Percentiles rank a stretch among this genome's conserved stretches.
Conservation (phyloP, 2,888 invertebrate species). For the Eupsilia transversa region DNA sequence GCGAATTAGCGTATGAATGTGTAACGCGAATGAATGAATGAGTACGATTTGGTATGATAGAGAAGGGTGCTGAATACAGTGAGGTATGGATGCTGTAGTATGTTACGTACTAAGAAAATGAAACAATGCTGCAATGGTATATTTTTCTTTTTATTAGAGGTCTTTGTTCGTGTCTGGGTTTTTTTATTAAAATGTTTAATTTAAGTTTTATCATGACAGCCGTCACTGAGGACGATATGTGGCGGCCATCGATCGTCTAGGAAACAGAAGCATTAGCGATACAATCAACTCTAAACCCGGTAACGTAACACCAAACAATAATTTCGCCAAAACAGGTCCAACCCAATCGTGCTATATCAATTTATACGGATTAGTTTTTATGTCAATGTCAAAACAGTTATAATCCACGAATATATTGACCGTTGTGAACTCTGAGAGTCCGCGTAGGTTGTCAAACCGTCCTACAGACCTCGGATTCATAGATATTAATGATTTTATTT, state of each 20-base stretch:
- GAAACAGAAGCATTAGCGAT: neutral
- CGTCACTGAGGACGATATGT: neutral
- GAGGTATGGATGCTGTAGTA: too few relatives aligned
- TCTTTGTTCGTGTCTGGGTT: too few relatives aligned
- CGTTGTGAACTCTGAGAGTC: constrained; percentile 67
- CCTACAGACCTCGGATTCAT: constrained; percentile 26
- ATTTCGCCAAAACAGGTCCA: constrained; percentile 28
- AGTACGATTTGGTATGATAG: too few relatives aligned
- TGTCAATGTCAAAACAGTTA: constrained; percentile 70
- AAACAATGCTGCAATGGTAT: too few relatives aligned
- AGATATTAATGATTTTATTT: constrained; percentile 64
- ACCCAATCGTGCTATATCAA: constrained; percentile 62
- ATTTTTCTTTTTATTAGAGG: too few relatives aligned
- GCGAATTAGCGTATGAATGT: too few relatives aligned
- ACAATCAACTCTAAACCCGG: neutral
- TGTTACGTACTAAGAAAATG: too few relatives aligned
- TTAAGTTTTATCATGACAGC: too few relatives aligned
- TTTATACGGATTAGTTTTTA: constrained; percentile 70
- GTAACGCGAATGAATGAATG: too few relatives aligned
- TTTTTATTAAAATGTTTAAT: too few relatives aligned
- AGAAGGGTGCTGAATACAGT: too few relatives aligned
- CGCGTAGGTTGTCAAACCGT: constrained; percentile 51
- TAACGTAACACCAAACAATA: constrained; percentile 30
- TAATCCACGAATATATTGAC: constrained; percentile 75
- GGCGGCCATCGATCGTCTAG: neutral